phyloP scores from a whole-genome alignment of 1,140 invertebrate species.

The Papilio xuthus region DNA sequence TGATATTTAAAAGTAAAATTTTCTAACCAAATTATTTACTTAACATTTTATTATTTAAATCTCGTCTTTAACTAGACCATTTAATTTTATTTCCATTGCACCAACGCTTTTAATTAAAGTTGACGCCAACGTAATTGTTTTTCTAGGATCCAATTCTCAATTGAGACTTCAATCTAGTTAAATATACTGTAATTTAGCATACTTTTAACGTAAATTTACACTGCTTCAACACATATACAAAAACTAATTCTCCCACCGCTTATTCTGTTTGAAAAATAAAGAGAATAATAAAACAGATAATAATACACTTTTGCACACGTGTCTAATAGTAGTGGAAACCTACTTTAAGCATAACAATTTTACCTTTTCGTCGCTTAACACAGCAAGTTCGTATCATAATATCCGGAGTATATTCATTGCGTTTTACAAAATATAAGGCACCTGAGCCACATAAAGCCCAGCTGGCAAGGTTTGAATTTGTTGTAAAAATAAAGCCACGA shows the following conservation, averaged over 20 bases:
- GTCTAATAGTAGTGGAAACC: no score
- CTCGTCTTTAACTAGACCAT: background rate
- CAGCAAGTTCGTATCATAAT: background rate
- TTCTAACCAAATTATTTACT: background rate
- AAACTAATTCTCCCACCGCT: background rate
- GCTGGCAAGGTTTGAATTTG: background rate
- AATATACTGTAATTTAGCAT: background rate
- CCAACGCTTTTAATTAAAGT: background rate
- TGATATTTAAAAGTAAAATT: background rate
- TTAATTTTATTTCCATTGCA: background rate
- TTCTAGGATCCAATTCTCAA: background rate
- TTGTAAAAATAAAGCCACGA: background rate
- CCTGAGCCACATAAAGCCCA: background rate
- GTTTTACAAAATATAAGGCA: background rate
- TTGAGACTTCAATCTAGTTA: conserved; percentile 17
- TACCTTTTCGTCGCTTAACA: background rate
- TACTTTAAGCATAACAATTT: background rate
- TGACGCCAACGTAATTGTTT: background rate
- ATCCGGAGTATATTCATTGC: background rate
- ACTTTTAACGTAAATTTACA: background rate
- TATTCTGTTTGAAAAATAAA: background rate
- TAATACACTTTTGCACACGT: no score
- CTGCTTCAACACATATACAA: background rate
- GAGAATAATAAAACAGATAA: no score
- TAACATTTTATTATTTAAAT: background rate